Base-by-base conservation (phyloP, 2,888 invertebrate species). In the Masnerella sp. region DNA sequence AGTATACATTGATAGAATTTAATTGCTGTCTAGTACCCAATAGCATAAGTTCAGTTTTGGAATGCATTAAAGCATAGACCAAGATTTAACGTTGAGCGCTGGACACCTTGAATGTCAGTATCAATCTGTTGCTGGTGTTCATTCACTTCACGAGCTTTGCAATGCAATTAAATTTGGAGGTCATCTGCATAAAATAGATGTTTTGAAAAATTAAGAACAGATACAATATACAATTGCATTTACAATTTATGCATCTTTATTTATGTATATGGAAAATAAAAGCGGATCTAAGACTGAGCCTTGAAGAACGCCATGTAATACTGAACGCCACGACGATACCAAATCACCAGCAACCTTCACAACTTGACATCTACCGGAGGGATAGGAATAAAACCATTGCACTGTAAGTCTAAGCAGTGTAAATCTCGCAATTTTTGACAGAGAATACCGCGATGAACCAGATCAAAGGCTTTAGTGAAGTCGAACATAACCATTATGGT, bases 281-380 rank as follows among this genome's bases (percentile, higher is more conserved):
- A 43, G 43, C 4, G 20, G 43, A 22, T 22, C 43, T 8, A 38
- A 17, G 17, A 38, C 38, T 14, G 43, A 43, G 22, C 43, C 43
- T 11, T 43, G 43, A n/a, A 22, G 43, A 3, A 43, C 43, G 1
- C 43, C 43, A 22, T 11, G 11, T 9, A 9, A 7, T 5, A 43
- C 43, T 12, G 1, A 20, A 12, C 43, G 20, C 43, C 43, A 43
- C 2, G 22, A 4, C 3, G 43, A 43, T n/a, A 22, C 4, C 9
- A 2, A 9, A n/a, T 11, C 43, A 7, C 12, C n/a, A 20, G 1
- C 8, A 15, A 22, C 43, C 8, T 12, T 43, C 5, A 43, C 43
- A 11, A 22, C 43, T 22, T 43, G 43, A 9, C 8, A 3, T 2
- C 43, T 12, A 8, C 9, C 5, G 8, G 2, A 8, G 1, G 22